These are phyloP conservation scores for Gonioctena quinquepunctata DNA, from an alignment of 1,140 invertebrate species.

Conservation along the genomic window DNA sequence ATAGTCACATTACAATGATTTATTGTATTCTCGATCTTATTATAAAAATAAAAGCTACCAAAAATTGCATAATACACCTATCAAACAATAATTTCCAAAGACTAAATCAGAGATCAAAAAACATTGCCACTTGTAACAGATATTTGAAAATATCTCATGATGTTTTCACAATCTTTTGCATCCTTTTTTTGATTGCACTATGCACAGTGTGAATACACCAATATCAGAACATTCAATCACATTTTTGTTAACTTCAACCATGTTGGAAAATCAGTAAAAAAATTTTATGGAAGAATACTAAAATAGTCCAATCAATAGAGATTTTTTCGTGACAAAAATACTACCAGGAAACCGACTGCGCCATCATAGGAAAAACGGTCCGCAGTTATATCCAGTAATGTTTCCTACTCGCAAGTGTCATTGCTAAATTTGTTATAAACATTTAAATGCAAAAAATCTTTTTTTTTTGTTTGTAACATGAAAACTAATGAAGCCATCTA, in stretches of 20 bases:
- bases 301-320: no score
- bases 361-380: no score
- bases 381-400: no score
- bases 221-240: constrained; percentile 16
- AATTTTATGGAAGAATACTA: no score
- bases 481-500: no score
- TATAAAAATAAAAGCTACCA: constrained; percentile 53
- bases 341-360: no score
- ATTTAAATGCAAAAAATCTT: no score
- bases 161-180: constrained; percentile 23
- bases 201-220: constrained; percentile 14
- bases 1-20: constrained; percentile 8
- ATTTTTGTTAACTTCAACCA: background rate
- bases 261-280: background rate
- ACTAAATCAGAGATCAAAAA: constrained; percentile 76
- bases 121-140: constrained; percentile 68
- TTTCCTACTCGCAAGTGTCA: no score
- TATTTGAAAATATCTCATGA: constrained; percentile 51
- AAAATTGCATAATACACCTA: constrained; percentile 37
- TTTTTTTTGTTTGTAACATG: no score
- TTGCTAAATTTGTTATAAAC: no score
- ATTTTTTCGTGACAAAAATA: no score
- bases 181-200: constrained; percentile 35
- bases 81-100: constrained; percentile 58
- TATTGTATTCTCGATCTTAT: constrained; percentile 27